These are phyloP conservation scores for Reinhardtius hippoglossoides DNA, from an alignment of 2,113 vertebrate species.

Conservation along the genomic window DNA sequence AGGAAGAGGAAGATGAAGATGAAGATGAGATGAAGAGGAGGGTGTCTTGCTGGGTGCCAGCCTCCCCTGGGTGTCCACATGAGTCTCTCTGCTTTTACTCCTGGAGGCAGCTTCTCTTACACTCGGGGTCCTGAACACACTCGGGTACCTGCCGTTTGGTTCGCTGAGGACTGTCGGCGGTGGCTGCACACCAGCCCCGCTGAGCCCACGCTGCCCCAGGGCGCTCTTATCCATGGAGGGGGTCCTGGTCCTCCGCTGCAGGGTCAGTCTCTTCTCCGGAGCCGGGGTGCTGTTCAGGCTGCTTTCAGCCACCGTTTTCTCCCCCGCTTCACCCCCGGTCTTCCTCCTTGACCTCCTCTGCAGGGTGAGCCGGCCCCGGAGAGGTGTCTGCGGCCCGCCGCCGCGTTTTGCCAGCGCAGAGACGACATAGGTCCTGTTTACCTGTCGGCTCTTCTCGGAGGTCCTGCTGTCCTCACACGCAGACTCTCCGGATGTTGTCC, in stretches of 20 bases:
- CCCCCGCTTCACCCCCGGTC: slow-evolving; percentile 47
- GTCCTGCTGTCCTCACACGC: slow-evolving; percentile 45
- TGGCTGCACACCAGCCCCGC: slow-evolving; percentile 14
- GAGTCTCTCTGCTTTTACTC: slow-evolving; percentile 27
- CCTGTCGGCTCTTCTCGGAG: slow-evolving; percentile 69
- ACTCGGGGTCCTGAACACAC: slow-evolving; percentile 61
- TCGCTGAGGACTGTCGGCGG: slow-evolving; percentile 51
- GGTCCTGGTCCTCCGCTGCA: slow-evolving; percentile 79
- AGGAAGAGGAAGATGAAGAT: neutral
- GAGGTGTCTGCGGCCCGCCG: slow-evolving; percentile 39
- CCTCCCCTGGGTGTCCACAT: slow-evolving; percentile 2
- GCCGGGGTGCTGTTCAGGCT: slow-evolving; percentile 51
- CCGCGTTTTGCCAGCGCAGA: slow-evolving; percentile 78
- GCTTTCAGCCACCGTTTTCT: slow-evolving; percentile 48
- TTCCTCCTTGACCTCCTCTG: slow-evolving; percentile 83
- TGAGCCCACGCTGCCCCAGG: slow-evolving; percentile 33
- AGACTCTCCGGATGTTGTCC: slow-evolving; percentile 50
- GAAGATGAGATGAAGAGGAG: neutral
- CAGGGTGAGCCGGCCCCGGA: slow-evolving; percentile 76
- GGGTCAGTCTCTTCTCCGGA: slow-evolving; percentile 72
- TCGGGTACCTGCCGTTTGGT: slow-evolving; percentile 42
- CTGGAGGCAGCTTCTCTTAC: slow-evolving; percentile 57
- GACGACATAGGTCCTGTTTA: slow-evolving; percentile 87
- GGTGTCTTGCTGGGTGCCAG: slow-evolving; percentile 1
- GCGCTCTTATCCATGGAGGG: slow-evolving; percentile 61